phyloP scores from a whole-genome alignment of 1,140 invertebrate species.

The Kradibia gibbosae region DNA sequence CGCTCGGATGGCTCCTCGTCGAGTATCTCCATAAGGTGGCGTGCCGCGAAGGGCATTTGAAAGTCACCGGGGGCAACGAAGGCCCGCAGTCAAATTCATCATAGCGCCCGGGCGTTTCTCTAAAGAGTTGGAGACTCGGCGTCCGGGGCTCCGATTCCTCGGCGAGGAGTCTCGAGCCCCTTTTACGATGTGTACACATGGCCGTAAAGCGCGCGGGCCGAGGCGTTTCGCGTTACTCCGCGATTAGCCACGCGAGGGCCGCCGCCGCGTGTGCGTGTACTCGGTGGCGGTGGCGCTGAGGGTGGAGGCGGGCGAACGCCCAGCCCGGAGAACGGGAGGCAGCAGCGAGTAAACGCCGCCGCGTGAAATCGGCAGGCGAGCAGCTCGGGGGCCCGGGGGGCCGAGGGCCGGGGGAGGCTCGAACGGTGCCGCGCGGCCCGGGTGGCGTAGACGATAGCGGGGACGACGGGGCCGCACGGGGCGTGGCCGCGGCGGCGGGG shows the following conservation, averaged over 20 bases:
- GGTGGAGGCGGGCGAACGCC: no score
- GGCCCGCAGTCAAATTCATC: neutral
- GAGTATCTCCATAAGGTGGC: conserved; percentile 1
- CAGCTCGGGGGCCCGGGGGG: neutral
- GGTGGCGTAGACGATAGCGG: neutral
- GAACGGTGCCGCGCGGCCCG: neutral
- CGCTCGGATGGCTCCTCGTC: neutral
- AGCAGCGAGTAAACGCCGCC: neutral
- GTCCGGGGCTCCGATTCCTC: neutral
- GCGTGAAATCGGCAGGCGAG: conserved; percentile 12
- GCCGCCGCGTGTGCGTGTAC: neutral
- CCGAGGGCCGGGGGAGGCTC: neutral
- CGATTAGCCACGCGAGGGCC: neutral
- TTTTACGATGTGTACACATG: conserved; percentile 13
- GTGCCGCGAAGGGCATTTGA: neutral
- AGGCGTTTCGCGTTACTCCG: neutral
- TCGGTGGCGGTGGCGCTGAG: neutral
- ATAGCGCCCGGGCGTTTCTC: neutral
- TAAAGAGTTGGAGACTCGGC: neutral
- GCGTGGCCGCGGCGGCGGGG: neutral
- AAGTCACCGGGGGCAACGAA: neutral
- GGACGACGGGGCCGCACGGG: neutral
- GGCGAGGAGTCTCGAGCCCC: neutral
- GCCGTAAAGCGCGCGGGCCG: neutral
- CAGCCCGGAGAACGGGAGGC: no score